A percentile compares a stretch with the other conserved stretches of the same genome.
Evolutionary conservation across 2,113 vertebrate species (phyloP).

Genomic region (Fulica atra): DNA sequence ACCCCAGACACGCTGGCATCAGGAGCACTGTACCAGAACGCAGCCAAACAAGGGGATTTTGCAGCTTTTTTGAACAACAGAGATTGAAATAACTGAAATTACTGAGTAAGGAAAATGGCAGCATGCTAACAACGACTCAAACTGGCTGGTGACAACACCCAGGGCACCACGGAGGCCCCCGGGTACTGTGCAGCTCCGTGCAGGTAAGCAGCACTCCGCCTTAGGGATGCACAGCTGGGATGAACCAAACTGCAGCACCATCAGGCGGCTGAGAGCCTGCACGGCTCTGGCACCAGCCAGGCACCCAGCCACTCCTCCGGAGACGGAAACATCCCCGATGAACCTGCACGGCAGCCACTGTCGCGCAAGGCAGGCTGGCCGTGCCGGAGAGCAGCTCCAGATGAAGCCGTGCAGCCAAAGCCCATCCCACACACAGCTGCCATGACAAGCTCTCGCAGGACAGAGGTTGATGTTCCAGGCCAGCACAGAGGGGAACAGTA

Average conservation of each 20-base stretch:
- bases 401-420: not conserved
- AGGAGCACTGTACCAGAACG: not conserved
- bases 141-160: not conserved
- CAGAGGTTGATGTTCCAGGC: rapidly evolving
- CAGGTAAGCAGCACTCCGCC: not conserved
- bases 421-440: not conserved
- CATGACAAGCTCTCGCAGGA: not conserved
- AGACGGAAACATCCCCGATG: not conserved
- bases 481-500: not conserved
- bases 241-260: constrained; percentile 57
- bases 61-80: not conserved
- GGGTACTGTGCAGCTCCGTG: not conserved
- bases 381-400: not conserved
- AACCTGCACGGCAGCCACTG: not conserved
- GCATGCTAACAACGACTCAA: not conserved
- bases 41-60: rapidly evolving
- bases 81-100: rapidly evolving
- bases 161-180: not conserved
- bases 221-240: not conserved
- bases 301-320: not conserved
- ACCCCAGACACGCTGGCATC: rapidly evolving
- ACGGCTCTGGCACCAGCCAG: not conserved
- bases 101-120: not conserved
- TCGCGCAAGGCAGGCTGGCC: not conserved
- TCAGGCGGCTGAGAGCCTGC: constrained; percentile 13